phyloP scores from a whole-genome alignment of 2,113 vertebrate genomes.

The Apaloderma vittatum region DNA sequence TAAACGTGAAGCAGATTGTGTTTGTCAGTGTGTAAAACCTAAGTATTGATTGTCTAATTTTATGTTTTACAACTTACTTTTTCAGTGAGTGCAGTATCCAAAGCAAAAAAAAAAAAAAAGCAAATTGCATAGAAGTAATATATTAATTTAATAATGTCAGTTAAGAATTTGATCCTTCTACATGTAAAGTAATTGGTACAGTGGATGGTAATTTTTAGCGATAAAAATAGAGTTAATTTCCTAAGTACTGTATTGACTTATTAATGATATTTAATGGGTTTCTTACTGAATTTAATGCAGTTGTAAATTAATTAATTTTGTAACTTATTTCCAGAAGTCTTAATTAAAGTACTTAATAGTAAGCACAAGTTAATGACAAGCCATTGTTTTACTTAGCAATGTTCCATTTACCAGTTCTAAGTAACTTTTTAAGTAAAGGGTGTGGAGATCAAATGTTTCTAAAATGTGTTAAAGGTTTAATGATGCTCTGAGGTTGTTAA shows the following conservation, averaged over 20 bases:
- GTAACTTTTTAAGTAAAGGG: conserved; percentile 6
- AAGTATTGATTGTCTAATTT: conserved; percentile 21
- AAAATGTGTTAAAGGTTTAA: conserved; percentile 22
- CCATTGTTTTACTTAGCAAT: conserved; percentile 45
- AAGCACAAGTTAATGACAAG: conserved; percentile 29
- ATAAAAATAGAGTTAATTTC: conserved; percentile 80
- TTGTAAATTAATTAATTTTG: conserved; percentile 79
- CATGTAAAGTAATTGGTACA: conserved; percentile 73
- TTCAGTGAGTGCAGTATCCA: conserved; percentile 27
- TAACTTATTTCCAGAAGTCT: conserved; percentile 74
- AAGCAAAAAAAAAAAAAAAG: conserved; percentile 29
- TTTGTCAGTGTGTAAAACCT: conserved; percentile 30
- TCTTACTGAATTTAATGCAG: conserved; percentile 77
- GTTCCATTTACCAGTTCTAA: conserved; percentile 18
- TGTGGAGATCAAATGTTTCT: neutral
- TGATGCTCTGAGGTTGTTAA: conserved; percentile 28
- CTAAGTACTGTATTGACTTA: conserved; percentile 82
- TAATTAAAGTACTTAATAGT: conserved; percentile 71
- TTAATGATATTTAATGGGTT: conserved; percentile 80
- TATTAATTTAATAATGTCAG: conserved; percentile 75
- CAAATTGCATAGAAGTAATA: conserved; percentile 68
- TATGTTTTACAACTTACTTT: conserved; percentile 16
- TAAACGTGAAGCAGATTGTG: conserved; percentile 28
- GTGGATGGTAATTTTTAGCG: conserved; percentile 75
- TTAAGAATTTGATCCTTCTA: conserved; percentile 76